Evolutionary conservation across 1,140 invertebrate species (phyloP), one percentile per base, ranked within the genome.

Genomic region (Trichogramma pretiosum): DNA sequence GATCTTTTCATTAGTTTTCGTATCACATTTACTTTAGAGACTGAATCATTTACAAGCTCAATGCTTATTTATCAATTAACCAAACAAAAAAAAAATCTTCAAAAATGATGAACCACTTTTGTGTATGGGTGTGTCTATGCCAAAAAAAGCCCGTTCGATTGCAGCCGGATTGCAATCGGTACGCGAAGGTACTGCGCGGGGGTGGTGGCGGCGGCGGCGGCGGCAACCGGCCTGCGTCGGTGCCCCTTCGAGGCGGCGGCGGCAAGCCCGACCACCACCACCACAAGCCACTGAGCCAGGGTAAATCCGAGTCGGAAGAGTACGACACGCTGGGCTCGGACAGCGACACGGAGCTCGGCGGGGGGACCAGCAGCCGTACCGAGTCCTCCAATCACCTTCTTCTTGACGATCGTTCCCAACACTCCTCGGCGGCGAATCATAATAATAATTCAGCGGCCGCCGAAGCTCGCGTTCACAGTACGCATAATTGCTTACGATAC

Each of bases 281-380:
- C n/a, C 68, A 70, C 67, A 72, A 72, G 67, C 63, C 64, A 64
- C n/a, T n/a, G 24, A 68, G 64, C 70, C 68, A 70, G 65, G 69
- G 69, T 56, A 77, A 77, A 65, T 77, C 76, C 48, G 77, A 80
- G 67, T 79, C 77, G 46, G 77, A 79, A 59, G 77, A 79, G 58
- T 78, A 79, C 59, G 76, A 80, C 59, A 79, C 75, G 56, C 68
- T 78, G 50, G 77, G 77, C 57, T 78, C 76, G 52, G 77, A 79
- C 60, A 78, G 75, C 55, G 78, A 79, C 60, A 74, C 72, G 43
- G 73, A 74, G 63, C 68, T 74, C 59, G n/a, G n/a, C n/a, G n/a
- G n/a, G n/a, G 73, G 71, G 58, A 73, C 74, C 56, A 74, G 73
- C 62, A 74, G 72, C 64, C 59, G 72, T 65, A 69, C 74, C 49